A percentile compares a stretch with the other conserved stretches of the same genome.
Evolutionary conservation across 2,888 invertebrate species (phyloP).

Genomic region (Stegophylla sp.): DNA sequence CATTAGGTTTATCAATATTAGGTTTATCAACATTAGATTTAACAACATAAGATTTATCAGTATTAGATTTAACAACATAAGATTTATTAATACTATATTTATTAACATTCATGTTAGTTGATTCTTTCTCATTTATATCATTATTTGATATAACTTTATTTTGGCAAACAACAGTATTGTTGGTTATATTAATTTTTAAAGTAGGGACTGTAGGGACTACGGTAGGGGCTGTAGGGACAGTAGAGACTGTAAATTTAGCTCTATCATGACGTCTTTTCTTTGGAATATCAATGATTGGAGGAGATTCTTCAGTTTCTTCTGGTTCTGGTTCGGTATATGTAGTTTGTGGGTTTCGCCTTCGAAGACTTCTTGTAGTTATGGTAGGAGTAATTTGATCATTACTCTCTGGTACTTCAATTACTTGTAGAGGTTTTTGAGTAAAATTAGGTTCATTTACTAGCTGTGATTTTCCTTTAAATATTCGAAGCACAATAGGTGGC

Average conservation of each 20-base stretch:
- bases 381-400: conserved; percentile 57
- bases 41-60: too few species aligned
- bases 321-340: conserved; percentile 53
- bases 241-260: conserved; percentile 47
- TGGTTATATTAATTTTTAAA: conserved; percentile 52
- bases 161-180: conserved; percentile 30
- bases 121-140: conserved; percentile 27
- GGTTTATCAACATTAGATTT: too few species aligned
- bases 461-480: conserved; percentile 75
- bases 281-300: conserved; percentile 49
- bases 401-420: conserved; percentile 52
- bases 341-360: conserved; percentile 56
- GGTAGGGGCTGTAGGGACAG: conserved; percentile 48
- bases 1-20: too few species aligned
- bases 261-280: conserved; percentile 56
- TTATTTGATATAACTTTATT: conserved; percentile 17
- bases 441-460: conserved; percentile 61
- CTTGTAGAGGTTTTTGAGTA: conserved; percentile 49
- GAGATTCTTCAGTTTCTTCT: conserved; percentile 48
- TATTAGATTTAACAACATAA: too few species aligned
- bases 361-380: conserved; percentile 60
- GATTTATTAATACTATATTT: too few species aligned
- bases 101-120: background rate
- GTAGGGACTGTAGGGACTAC: too few species aligned
- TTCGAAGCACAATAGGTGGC: conserved; percentile 86